Evolutionary conservation across 2,797 vertebrate species (phyloP), one percentile per base, ranked within the genome.

Genomic region (Diceros bicornis): DNA sequence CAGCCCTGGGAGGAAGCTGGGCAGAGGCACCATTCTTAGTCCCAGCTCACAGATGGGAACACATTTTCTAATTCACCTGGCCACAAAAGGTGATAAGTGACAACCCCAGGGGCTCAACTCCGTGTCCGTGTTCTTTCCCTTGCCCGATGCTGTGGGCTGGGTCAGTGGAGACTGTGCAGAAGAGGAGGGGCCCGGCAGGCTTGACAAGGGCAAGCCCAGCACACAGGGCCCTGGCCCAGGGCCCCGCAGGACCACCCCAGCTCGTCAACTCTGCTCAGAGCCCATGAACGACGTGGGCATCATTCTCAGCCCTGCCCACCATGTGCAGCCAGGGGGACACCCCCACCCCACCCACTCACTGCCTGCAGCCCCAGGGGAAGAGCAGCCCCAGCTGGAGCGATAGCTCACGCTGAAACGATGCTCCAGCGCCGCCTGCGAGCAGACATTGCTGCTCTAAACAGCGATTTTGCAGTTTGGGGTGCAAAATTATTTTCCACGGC

Each of bases 381-480:
- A 61, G 61, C 47, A 27, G 13, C 55, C 44, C 27, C 6, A 25
- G 62, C 44, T 8, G 52, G 17, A 71, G 61, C 44, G 18, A 72
- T 0, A 69, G 78, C 74, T 91, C 92, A 23, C 0, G 59, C 44
- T 17, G 61, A 82, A 93, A 81, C 0, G 11, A 78, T 44, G 50
- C 92, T 74, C 77, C 59, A 32, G 50, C 59, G 71, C 72, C 1
- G 1, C 61, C 47, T 14, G 83, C 52, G 75, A 37, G 84, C 55
- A 79, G 86, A 83, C 92, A 52, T 0, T 4, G 25, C 61, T 78
- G 81, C 52, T 85, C 75, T 13, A 57, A 0, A 88, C 69, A 81
- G 59, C 1, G 17, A 86, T 83, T 90, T 95, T 87, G 68, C 92
- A 2, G 4, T 93, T 95, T 83, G 66, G 59, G 29, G 44, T 29